Percentiles rank a stretch among this genome's conserved stretches.
Conservation (phyloP, 2,113 vertebrate genomes). For the Guaruba guarouba region DNA sequence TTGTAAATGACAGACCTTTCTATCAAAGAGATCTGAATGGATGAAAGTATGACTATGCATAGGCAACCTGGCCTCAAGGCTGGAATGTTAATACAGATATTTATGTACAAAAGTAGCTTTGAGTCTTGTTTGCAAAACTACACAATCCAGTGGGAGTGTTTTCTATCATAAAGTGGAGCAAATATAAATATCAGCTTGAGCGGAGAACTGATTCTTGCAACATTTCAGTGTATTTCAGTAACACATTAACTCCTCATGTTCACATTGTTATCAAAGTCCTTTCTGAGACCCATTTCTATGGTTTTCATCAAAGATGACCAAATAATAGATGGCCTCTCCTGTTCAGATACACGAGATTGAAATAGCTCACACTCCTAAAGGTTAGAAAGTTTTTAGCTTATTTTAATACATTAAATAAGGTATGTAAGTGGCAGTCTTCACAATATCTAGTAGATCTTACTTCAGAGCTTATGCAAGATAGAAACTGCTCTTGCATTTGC, state of each 20-base stretch:
- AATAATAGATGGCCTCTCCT: not conserved
- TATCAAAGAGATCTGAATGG: not conserved
- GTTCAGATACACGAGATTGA: not conserved
- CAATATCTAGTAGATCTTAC: not conserved
- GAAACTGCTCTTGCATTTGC: not conserved
- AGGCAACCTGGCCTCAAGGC: not conserved
- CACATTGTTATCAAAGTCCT: not conserved
- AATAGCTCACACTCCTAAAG: not conserved
- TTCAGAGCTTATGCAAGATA: constrained; percentile 19
- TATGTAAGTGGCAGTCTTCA: not conserved
- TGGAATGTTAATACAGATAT: not conserved
- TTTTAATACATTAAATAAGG: not conserved
- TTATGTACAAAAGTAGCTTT: not conserved
- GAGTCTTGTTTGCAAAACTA: not conserved
- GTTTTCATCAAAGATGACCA: not conserved
- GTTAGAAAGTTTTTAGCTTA: not conserved
- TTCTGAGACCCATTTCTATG: not conserved
- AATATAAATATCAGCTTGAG: not conserved
- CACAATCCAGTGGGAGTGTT: not conserved
- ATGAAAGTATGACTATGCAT: not conserved
- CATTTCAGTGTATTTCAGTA: not conserved
- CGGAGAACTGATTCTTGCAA: not conserved
- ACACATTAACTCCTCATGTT: not conserved
- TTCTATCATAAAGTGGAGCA: not conserved
- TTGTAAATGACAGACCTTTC: not conserved